phyloP scores from a whole-genome alignment of 2,113 vertebrate species.

The Chauna torquata region DNA sequence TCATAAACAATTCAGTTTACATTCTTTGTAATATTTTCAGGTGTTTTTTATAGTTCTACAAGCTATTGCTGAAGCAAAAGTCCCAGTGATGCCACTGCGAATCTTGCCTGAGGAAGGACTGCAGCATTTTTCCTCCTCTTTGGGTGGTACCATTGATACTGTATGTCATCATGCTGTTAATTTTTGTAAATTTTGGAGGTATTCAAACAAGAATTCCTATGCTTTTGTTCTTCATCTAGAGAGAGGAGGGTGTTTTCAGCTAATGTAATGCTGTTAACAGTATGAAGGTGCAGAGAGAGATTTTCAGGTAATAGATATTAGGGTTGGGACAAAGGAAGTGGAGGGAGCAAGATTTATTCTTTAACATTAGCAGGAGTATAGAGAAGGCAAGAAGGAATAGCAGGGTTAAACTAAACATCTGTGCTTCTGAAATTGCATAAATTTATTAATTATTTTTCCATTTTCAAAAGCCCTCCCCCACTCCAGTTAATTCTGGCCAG shows the following conservation, averaged over 20 bases:
- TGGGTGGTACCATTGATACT: background rate
- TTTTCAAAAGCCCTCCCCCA: background rate
- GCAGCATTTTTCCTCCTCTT: background rate
- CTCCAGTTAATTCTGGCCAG: background rate
- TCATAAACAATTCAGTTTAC: slow-evolving; percentile 34
- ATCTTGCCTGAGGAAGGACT: background rate
- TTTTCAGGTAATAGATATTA: background rate
- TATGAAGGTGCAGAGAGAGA: background rate
- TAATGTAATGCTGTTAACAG: background rate
- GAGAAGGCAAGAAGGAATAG: background rate
- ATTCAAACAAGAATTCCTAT: background rate
- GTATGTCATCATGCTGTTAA: background rate
- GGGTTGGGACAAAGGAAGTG: background rate
- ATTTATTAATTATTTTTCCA: background rate
- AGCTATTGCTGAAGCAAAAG: background rate
- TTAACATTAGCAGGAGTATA: background rate
- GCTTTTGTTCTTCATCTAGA: background rate
- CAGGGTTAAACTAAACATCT: background rate
- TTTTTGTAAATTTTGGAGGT: background rate
- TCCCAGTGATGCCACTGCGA: background rate
- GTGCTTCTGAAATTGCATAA: background rate
- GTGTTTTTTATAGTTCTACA: background rate
- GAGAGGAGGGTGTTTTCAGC: background rate
- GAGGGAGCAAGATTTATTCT: background rate
- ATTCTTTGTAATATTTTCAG: background rate